Evolutionary conservation across 2,888 invertebrate species (phyloP), one percentile per base, ranked within the genome.

Genomic region (Autographa gamma): DNA sequence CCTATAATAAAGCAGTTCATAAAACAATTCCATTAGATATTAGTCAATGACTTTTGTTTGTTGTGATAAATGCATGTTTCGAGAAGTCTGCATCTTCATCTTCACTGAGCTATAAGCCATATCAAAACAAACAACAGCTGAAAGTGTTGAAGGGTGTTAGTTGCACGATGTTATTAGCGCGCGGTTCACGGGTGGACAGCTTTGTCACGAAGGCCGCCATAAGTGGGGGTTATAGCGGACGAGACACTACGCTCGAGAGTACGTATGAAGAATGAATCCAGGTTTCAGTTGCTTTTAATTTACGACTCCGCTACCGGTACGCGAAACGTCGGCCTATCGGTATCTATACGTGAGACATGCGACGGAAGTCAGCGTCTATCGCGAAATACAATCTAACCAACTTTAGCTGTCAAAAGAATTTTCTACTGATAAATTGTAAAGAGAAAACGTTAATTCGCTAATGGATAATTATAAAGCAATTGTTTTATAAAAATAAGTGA

Each of bases 351-450:
- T 25, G 19, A 19, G 19, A 25, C 19, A 56, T 56, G 54, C 54
- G 54, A 56, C 54, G 54, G 54, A 56, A 56, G 54, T 8, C 54
- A 25, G 54, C 19, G 54, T 25, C 13, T 56, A 56, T 19, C 13
- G 54, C 54, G 54, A 56, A 25, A 48, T n/a, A 48, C 48, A n/a
- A 48, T 48, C 48, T n/a, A 48, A 48, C 48, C n/a, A 14, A 43
- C 16, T 43, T 48, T n/a, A 48, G 48, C 48, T 48, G 48, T 48
- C 48, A 48, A 48, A 43, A 48, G 16, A 48, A n/a, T 48, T 48
- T 43, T 48, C 48, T 48, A 48, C n/a, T 48, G n/a, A 48, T 48
- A 48, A 48, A 48, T 48, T 1, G n/a, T 7, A n/a, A 48, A 48
- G 48, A 7, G 48, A 48, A 48, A 43, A 48, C n/a, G 48, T 48